Evolutionary conservation across 2,797 vertebrate species (phyloP), one percentile per base, ranked within the genome.

Genomic region (Myotis planiceps): DNA sequence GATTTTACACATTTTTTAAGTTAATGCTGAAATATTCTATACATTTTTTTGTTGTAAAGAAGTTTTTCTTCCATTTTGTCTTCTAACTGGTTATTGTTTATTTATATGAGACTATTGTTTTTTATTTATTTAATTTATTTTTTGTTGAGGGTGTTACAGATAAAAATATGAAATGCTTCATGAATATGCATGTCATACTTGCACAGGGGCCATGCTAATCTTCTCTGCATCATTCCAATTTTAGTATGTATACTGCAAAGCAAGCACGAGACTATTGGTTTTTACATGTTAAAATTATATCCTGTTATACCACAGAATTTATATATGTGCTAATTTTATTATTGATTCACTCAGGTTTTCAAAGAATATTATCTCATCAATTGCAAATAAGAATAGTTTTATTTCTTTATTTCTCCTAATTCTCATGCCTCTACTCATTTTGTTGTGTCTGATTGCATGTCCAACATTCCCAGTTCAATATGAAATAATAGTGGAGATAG

Each of bases 401-500:
- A 49, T 75, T 91, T 94, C 47, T 83, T 92, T 71, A 92, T 55
- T 86, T 95, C 92, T 84, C 25, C 9, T 39, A 60, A 45, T 65
- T 93, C 63, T 90, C 58, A 75, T 58, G 14, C 6, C 16, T 45
- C 66, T 75, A 5, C 23, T 84, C 71, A 18, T 53, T 91, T 85
- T 90, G 53, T 42, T 32, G 37, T 81, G 0, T 87, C 32, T 92
- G 71, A 74, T 88, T 75, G 27, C 27, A 85, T 66, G 55, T 25
- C 51, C 29, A 68, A 6, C 6, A 49, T 23, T 85, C n/a, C 53
- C 49, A 88, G 53, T 88, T 92, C 68, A 78, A 81, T 37, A 81
- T 66, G 34, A 94, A 93, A 88, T 96, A 80, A 74, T 51, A 87
- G 55, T 58, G 53, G 55, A 85, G 60, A 72, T 42, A 88, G 60